Percentiles rank a stretch among this genome's conserved stretches.
Conservation (phyloP, 2,113 vertebrate genomes). For the Rattus rattus region DNA sequence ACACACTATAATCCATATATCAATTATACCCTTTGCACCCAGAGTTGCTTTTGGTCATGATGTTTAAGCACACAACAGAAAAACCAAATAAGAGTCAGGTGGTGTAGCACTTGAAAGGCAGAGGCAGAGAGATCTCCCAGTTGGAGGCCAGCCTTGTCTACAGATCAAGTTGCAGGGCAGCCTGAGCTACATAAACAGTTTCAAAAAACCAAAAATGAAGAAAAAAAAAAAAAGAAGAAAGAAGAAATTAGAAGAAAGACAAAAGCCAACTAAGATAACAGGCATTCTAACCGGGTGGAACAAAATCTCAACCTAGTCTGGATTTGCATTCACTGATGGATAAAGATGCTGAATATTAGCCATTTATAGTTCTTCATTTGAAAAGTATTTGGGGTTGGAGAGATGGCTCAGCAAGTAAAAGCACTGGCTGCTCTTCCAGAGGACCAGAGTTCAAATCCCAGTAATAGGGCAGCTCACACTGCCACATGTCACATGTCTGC, state of each 20-base stretch:
- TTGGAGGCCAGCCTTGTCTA: neutral
- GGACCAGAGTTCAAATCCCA: neutral
- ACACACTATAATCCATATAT: neutral
- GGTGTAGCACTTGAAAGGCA: neutral
- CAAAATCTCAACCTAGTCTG: neutral
- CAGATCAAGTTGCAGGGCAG: neutral
- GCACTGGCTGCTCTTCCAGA: neutral
- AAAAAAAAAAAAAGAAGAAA: neutral
- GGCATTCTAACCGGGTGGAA: neutral
- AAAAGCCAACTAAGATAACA: neutral
- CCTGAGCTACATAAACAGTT: neutral
- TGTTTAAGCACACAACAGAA: neutral
- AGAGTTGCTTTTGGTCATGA: neutral
- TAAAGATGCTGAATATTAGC: neutral
- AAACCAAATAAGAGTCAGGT: neutral
- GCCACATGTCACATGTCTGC: neutral
- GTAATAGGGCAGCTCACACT: neutral
- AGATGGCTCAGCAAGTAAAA: neutral
- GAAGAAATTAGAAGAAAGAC: neutral
- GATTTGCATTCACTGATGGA: neutral
- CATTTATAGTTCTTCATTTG: neutral
- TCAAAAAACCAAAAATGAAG: neutral
- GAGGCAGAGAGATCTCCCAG: neutral
- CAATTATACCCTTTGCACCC: neutral
- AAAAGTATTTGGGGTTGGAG: neutral